phyloP scores from a whole-genome alignment of 2,888 invertebrate genomes.

The Euzetes globulus region DNA sequence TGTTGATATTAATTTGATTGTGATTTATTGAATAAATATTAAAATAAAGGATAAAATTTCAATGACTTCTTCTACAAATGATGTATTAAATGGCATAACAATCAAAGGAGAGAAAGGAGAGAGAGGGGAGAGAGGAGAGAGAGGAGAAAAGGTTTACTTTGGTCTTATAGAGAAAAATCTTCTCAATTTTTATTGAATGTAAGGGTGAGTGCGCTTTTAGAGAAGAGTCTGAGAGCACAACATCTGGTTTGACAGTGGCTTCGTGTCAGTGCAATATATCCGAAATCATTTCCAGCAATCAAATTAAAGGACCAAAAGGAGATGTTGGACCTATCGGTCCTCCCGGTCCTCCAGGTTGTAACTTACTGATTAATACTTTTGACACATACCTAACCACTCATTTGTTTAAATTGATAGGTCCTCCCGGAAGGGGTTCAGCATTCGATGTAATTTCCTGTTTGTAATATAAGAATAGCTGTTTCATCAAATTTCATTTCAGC shows the following conservation, averaged over 20 bases:
- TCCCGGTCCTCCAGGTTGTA: slow-evolving; percentile 37
- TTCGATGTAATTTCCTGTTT: slow-evolving; percentile 22
- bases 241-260: not conserved
- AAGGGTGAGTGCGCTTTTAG: not conserved
- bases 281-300: slow-evolving; percentile 20
- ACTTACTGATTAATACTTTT: too few relatives aligned
- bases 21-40: not conserved
- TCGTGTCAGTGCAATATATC: slow-evolving; percentile 19
- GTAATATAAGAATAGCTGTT: too few relatives aligned
- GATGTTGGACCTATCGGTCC: slow-evolving; percentile 38
- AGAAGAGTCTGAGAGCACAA: not conserved
- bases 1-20: too few relatives aligned
- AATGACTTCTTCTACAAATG: not conserved
- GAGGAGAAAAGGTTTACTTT: slow-evolving; percentile 9
- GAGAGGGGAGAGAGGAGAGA: slow-evolving; percentile 3
- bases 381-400: too few relatives aligned
- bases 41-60: not conserved
- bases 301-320: slow-evolving; percentile 30
- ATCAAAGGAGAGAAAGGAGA: slow-evolving; percentile 17
- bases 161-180: too few relatives aligned
- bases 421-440: slow-evolving; percentile 25
- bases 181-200: too few relatives aligned
- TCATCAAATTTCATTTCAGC: slow-evolving; percentile 46
- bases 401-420: slow-evolving; percentile 19
- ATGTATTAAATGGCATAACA: not conserved